Conservation (phyloP, 2,113 vertebrate genomes). For the Syrmaticus mikado region DNA sequence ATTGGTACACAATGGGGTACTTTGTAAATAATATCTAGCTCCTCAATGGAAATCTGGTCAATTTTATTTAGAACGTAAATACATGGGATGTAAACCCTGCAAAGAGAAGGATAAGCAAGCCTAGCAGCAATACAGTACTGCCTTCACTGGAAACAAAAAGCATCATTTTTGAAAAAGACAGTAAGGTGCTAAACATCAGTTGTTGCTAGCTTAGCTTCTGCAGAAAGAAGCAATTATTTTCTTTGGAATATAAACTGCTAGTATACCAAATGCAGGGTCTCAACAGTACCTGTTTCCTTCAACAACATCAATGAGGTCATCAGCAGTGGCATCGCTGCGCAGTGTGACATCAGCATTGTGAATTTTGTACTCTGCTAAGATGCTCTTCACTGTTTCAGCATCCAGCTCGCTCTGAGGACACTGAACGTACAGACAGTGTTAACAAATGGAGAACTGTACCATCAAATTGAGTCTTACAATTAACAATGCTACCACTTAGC, state of each 20-base stretch:
- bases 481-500: neutral
- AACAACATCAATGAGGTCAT: conserved; percentile 97
- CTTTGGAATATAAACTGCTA: neutral
- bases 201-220: neutral
- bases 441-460: neutral
- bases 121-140: neutral
- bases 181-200: neutral
- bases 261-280: neutral
- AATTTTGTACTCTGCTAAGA: conserved; percentile 97
- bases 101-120: conserved; percentile 4
- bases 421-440: conserved; percentile 57
- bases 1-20: conserved; percentile 98
- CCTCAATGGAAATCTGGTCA: conserved; percentile 98
- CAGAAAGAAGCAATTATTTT: neutral
- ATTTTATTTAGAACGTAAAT: conserved; percentile 99
- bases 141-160: neutral
- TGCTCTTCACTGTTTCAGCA: conserved; percentile 94
- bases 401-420: conserved; percentile 94
- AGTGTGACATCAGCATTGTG: conserved; percentile 97
- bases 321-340: conserved; percentile 93
- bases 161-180: neutral
- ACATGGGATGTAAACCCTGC: conserved; percentile 96
- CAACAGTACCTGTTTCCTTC: conserved; percentile 92
- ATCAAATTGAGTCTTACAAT: neutral
- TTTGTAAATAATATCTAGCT: conserved; percentile 98